Evolutionary conservation across 1,140 invertebrate genomes (phyloP).

Genomic region (Chionoecetes opilio): DNA sequence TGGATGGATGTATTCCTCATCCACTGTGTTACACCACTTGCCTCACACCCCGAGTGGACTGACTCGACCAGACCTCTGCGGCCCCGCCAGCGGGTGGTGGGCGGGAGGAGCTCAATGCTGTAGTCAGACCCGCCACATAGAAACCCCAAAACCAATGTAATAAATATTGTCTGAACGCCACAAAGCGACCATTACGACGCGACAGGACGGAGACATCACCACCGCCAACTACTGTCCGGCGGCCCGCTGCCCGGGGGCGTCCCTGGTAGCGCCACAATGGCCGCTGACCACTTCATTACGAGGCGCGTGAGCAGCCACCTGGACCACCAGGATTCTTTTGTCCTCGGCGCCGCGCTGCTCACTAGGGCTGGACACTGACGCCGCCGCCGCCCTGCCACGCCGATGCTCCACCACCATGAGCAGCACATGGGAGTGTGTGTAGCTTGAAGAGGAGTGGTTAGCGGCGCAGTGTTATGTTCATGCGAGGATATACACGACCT

Average conservation of each 20-base stretch:
- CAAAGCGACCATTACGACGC: slow-evolving; percentile 50
- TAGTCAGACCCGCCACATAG: not conserved
- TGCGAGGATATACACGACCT: not conserved
- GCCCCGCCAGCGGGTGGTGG: not conserved
- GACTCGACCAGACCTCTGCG: not conserved
- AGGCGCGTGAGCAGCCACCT: slow-evolving; percentile 53
- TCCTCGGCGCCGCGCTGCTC: not conserved
- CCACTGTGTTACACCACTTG: not conserved
- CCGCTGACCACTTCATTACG: slow-evolving; percentile 59
- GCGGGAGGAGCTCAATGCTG: not conserved
- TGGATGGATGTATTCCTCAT: not conserved
- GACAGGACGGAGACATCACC: slow-evolving; percentile 53
- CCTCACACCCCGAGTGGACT: not conserved
- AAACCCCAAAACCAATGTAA: slow-evolving; percentile 24
- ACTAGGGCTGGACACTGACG: not conserved
- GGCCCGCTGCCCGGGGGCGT: slow-evolving; percentile 21
- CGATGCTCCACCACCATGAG: not conserved
- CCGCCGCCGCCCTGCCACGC: not conserved
- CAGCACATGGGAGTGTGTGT: not conserved
- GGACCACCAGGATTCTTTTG: slow-evolving; percentile 47
- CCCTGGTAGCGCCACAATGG: slow-evolving; percentile 30
- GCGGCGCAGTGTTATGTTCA: too few relatives aligned
- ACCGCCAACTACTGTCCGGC: not conserved
- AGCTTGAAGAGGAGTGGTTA: too few relatives aligned
- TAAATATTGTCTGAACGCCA: slow-evolving; percentile 62